Conservation (phyloP, 1,140 invertebrate species). For the Lycorma delicatula region DNA sequence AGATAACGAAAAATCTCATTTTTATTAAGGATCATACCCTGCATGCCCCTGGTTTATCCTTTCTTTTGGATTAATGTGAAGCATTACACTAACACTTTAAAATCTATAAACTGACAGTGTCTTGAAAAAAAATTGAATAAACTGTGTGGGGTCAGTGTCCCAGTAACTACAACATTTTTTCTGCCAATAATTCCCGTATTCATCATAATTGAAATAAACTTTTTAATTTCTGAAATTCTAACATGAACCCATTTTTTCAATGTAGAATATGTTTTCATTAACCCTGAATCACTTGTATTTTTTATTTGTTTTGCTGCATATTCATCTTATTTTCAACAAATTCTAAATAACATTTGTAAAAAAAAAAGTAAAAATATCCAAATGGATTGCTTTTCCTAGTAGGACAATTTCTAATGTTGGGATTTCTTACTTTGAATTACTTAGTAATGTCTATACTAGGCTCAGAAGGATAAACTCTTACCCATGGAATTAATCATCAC, state of each 20-base stretch:
- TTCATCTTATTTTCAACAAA: background rate
- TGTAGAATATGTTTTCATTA: background rate
- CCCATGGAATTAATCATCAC: too few relatives aligned
- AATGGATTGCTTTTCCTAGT: background rate
- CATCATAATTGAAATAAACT: conserved; percentile 1
- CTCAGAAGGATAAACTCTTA: background rate
- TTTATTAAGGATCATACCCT: conserved; percentile 8
- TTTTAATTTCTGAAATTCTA: too few relatives aligned
- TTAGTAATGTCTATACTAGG: background rate
- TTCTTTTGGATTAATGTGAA: background rate
- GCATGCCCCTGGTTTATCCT: background rate
- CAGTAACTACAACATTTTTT: conserved; percentile 7
- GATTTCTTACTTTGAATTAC: conserved; percentile 4
- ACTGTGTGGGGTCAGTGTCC: background rate
- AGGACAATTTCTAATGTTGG: background rate
- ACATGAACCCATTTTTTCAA: conserved; percentile 2
- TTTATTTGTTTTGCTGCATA: background rate
- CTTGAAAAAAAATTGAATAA: background rate
- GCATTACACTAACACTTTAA: background rate
- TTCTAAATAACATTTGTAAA: background rate
- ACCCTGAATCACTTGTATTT: background rate
- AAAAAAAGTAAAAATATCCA: conserved; percentile 2
- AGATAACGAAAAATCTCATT: background rate
- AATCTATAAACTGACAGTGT: background rate
- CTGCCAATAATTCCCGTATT: conserved; percentile 4